These are phyloP conservation scores for Meriones psammophilus DNA, from an alignment of 2,797 vertebrate species.

Conservation along the genomic window DNA sequence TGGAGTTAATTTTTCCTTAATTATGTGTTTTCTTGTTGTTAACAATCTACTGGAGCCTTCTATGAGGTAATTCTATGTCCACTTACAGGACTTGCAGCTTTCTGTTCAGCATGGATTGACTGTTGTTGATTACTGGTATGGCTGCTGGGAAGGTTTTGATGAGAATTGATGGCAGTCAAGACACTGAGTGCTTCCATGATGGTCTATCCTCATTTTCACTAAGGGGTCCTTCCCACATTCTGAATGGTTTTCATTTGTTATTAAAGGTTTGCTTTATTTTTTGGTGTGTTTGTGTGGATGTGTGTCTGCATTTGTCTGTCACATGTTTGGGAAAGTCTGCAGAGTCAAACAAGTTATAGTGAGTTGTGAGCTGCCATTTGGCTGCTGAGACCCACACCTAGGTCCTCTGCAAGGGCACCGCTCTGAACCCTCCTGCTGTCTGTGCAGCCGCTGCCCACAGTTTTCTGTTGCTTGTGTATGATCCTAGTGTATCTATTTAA, in stretches of 20 bases:
- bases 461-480: neutral
- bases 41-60: neutral
- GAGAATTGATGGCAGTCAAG: neutral
- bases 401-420: neutral
- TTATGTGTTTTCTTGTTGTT: neutral
- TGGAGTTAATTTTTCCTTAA: neutral
- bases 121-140: neutral
- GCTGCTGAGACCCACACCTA: neutral
- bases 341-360: neutral
- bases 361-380: neutral
- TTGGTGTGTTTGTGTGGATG: neutral
- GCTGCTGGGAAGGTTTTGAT: neutral
- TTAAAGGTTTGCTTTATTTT: neutral
- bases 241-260: neutral
- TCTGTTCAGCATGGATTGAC: neutral
- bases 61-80: neutral
- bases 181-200: neutral
- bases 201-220: neutral
- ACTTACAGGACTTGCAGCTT: neutral
- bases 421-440: neutral
- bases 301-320: neutral
- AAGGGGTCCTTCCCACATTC: neutral
- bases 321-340: neutral
- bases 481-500: neutral
- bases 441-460: neutral